Evolutionary conservation across 2,113 vertebrate genomes (phyloP).

Genomic region (Spermophilus dauricus): DNA sequence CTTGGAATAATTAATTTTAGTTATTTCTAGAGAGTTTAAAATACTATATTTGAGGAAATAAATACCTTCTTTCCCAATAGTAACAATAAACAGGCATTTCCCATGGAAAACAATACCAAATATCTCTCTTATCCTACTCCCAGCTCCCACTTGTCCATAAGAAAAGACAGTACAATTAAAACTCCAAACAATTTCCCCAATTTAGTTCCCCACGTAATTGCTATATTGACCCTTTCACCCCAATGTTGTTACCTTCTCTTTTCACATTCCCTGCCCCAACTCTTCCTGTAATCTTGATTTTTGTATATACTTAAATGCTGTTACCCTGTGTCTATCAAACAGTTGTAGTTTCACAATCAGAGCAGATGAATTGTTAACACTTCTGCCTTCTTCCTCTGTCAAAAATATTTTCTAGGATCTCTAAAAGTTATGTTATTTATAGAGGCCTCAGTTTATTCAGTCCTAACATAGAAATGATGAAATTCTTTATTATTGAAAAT

Average conservation of each 20-base stretch:
- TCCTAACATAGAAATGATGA: slow-evolving; percentile 24
- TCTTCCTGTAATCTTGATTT: slow-evolving; percentile 9
- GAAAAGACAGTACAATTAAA: slow-evolving; percentile 63
- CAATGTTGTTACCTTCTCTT: background rate
- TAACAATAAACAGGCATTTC: slow-evolving; percentile 55
- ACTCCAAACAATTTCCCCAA: slow-evolving; percentile 33
- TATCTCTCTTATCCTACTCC: background rate
- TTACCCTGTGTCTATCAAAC: background rate
- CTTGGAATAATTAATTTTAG: slow-evolving; percentile 58
- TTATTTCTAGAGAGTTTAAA: slow-evolving; percentile 50
- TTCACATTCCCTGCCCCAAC: background rate
- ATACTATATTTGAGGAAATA: slow-evolving; percentile 42
- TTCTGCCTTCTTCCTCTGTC: slow-evolving; percentile 11
- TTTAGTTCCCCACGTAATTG: slow-evolving; percentile 37
- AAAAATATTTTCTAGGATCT: slow-evolving; percentile 3
- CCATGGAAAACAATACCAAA: slow-evolving; percentile 50
- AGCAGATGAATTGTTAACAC: background rate
- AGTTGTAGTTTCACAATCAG: background rate
- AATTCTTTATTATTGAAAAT: slow-evolving; percentile 49
- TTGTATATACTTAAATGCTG: background rate
- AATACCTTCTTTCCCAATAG: background rate
- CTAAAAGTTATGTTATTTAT: slow-evolving; percentile 18
- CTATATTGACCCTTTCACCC: background rate
- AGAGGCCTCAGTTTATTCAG: slow-evolving; percentile 16
- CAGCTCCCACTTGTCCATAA: background rate